Conservation (phyloP, 2,888 invertebrate species). For the Andrena bucephala region DNA sequence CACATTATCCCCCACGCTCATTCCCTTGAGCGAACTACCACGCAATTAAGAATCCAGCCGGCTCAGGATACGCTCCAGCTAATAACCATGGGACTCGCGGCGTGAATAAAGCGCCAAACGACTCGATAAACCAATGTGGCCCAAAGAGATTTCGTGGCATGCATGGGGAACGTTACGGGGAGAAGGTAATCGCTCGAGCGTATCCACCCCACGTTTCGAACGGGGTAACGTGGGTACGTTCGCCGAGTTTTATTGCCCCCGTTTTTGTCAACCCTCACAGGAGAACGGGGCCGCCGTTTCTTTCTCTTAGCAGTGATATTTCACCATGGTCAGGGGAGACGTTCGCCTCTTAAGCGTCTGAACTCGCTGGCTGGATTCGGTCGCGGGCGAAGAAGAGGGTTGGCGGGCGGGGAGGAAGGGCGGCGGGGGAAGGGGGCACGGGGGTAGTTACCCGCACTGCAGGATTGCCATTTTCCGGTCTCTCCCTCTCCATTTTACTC, state of each 20-base stretch:
- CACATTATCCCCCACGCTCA: background rate
- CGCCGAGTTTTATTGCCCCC: conserved; percentile 78
- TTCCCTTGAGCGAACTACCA: background rate
- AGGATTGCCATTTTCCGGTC: conserved; percentile 81
- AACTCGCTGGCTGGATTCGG: conserved; percentile 60
- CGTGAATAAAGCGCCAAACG: conserved; percentile 22
- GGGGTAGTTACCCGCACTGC: conserved; percentile 78
- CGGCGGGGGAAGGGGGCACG: conserved; percentile 39
- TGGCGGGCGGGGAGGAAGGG: conserved; percentile 6
- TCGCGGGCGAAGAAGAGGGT: conserved; percentile 51
- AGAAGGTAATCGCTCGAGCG: conserved; percentile 73
- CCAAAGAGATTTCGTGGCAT: conserved; percentile 47
- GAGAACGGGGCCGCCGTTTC: conserved; percentile 70
- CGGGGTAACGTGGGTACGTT: conserved; percentile 45
- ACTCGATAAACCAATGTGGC: conserved; percentile 43
- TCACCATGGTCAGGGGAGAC: conserved; percentile 72
- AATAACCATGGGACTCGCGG: background rate
- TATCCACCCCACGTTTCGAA: conserved; percentile 59
- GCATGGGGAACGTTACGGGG: conserved; percentile 47
- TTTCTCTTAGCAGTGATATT: conserved; percentile 80
- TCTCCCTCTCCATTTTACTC: conserved; percentile 74
- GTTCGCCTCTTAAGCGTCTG: conserved; percentile 72
- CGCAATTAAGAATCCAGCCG: conserved; percentile 6
- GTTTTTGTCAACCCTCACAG: conserved; percentile 78
- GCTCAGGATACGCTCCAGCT: background rate